phyloP scores from a whole-genome alignment of 1,140 invertebrate genomes.

The Druon quercuslanigerum region DNA sequence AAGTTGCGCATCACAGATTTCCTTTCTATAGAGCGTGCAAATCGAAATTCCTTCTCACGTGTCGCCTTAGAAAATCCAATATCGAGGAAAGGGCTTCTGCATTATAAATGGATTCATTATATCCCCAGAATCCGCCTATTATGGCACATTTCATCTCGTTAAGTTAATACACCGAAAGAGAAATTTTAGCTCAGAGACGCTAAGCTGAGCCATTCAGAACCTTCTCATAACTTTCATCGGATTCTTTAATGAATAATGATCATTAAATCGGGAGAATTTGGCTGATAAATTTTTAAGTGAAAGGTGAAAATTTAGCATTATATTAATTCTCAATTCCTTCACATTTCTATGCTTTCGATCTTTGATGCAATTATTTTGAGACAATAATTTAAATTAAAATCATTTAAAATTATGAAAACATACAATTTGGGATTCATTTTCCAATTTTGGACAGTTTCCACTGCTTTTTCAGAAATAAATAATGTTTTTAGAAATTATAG shows the following conservation, averaged over 20 bases:
- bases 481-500: no score
- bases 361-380: no score
- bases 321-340: no score
- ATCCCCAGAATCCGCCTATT: background rate
- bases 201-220: conserved; percentile 7
- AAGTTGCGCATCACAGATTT: conserved; percentile 1
- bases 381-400: no score
- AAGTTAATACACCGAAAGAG: conserved; percentile 11
- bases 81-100: background rate
- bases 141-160: conserved; percentile 10
- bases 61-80: background rate
- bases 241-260: background rate
- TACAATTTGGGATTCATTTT: no score
- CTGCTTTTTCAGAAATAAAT: no score
- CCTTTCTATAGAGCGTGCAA: background rate
- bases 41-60: conserved; percentile 7
- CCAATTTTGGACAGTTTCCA: no score
- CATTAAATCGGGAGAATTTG: background rate
- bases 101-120: background rate
- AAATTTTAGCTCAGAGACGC: background rate
- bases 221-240: background rate
- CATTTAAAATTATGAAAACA: no score
- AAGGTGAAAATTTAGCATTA: no score
- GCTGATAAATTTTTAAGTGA: background rate
- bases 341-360: no score